A percentile compares a stretch with the other conserved stretches of the same genome.
These are phyloP conservation scores for Arctia plantaginis DNA, from an alignment of 2,888 invertebrate genomes.

Conservation along the genomic window DNA sequence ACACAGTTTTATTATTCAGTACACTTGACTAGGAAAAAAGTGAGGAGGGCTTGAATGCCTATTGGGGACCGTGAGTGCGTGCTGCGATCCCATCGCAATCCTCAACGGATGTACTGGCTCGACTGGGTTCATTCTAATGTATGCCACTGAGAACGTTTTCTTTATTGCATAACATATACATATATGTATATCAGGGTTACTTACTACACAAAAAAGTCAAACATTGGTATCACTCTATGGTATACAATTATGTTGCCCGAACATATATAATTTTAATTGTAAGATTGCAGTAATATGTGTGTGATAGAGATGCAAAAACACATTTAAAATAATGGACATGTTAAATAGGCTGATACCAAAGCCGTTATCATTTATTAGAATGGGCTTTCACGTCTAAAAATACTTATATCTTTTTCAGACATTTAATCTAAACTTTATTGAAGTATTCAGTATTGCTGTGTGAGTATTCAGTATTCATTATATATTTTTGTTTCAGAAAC, in stretches of 20 bases:
- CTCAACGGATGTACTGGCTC: constrained; percentile 56
- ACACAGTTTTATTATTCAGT: constrained; percentile 71
- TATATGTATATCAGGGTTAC: constrained; percentile 20
- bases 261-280: too few relatives aligned
- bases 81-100: constrained; percentile 66
- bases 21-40: constrained; percentile 69
- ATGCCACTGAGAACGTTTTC: constrained; percentile 52
- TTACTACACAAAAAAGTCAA: constrained; percentile 13
- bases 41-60: constrained; percentile 66
- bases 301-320: too few relatives aligned
- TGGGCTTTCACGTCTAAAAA: too few relatives aligned
- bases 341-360: too few relatives aligned
- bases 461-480: background rate
- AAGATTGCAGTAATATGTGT: too few relatives aligned
- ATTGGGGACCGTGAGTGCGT: constrained; percentile 69
- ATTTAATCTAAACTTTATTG: too few relatives aligned
- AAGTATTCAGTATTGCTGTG: too few relatives aligned
- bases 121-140: constrained; percentile 65
- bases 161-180: constrained; percentile 29
- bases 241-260: background rate
- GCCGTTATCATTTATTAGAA: too few relatives aligned
- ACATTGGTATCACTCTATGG: constrained; percentile 23
- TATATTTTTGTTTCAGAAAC: constrained; percentile 42
- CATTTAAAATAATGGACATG: too few relatives aligned
- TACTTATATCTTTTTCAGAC: too few relatives aligned